phyloP scores from a whole-genome alignment of 1,140 invertebrate species.

The Apis cerana region DNA sequence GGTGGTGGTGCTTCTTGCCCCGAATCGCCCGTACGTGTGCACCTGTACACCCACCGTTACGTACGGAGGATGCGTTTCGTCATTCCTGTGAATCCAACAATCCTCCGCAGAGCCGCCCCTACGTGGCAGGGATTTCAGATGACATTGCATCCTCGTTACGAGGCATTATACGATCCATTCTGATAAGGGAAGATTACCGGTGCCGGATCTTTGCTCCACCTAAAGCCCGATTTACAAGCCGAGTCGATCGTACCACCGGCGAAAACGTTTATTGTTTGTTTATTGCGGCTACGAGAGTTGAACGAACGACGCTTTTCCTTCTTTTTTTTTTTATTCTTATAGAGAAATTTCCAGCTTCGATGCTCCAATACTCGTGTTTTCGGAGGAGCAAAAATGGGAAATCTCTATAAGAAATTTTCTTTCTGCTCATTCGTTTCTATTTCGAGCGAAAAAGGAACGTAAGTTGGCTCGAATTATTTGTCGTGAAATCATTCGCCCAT shows the following conservation, averaged over 20 bases:
- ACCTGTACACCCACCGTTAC: slow-evolving; percentile 5
- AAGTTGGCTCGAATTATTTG: no score
- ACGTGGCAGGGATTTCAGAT: slow-evolving; percentile 62
- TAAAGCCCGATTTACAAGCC: slow-evolving; percentile 35
- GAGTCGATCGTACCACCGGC: background rate
- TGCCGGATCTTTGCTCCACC: slow-evolving; percentile 41
- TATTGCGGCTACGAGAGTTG: background rate
- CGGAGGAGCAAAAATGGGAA: no score
- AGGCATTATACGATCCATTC: slow-evolving; percentile 62
- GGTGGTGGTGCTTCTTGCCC: slow-evolving; percentile 3
- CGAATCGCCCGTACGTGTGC: background rate
- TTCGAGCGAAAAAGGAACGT: no score
- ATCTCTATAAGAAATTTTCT: no score
- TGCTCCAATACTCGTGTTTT: no score
- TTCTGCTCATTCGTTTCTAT: no score
- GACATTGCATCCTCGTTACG: slow-evolving; percentile 69
- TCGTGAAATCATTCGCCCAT: no score
- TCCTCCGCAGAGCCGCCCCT: slow-evolving; percentile 59
- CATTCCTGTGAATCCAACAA: slow-evolving; percentile 60
- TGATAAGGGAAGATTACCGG: slow-evolving; percentile 62
- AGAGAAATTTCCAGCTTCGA: no score
- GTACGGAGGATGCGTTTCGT: slow-evolving; percentile 56
- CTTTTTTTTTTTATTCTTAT: no score
- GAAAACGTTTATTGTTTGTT: slow-evolving; percentile 41
- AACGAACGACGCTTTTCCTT: no score